A percentile compares a stretch with the other conserved stretches of the same genome.
Evolutionary conservation across 2,888 invertebrate species (phyloP).

Genomic region (Thyatira batis): DNA sequence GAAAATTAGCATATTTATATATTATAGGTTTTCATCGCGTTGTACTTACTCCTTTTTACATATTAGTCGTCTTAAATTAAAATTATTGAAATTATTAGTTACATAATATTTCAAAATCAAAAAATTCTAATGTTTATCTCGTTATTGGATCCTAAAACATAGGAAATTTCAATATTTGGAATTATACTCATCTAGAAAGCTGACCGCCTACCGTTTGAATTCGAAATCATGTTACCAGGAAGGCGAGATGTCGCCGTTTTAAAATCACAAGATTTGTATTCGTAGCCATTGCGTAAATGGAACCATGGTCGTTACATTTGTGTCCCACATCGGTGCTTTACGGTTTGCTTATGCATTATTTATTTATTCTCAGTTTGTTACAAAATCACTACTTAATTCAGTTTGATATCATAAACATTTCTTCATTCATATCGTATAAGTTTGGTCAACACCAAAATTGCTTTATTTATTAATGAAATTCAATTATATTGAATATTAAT

Average conservation of each 20-base stretch:
- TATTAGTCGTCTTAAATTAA: conserved; percentile 5
- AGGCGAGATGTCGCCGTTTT: conserved; percentile 39
- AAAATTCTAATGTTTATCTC: no score
- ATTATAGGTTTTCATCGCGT: neutral
- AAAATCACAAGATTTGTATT: conserved; percentile 45
- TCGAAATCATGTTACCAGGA: conserved; percentile 52
- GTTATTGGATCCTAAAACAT: conserved; percentile 40
- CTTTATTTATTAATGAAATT: neutral
- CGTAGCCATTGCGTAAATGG: conserved; percentile 36
- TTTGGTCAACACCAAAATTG: neutral
- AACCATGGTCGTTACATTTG: conserved; percentile 11
- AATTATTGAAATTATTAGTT: conserved; percentile 9
- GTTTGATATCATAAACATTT: conserved; percentile 3
- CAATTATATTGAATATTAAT: no score
- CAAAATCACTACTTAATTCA: neutral
- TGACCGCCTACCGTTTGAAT: conserved; percentile 39
- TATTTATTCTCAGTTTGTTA: neutral
- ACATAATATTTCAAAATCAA: no score
- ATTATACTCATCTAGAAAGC: conserved; percentile 48
- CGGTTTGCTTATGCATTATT: conserved; percentile 8
- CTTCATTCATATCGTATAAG: neutral
- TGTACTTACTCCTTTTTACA: conserved; percentile 1
- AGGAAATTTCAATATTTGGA: conserved; percentile 22
- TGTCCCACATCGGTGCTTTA: conserved; percentile 18
- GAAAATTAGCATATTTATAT: neutral